These are phyloP conservation scores for Grapholita molesta DNA, from an alignment of 1,140 invertebrate genomes.

Conservation along the genomic window DNA sequence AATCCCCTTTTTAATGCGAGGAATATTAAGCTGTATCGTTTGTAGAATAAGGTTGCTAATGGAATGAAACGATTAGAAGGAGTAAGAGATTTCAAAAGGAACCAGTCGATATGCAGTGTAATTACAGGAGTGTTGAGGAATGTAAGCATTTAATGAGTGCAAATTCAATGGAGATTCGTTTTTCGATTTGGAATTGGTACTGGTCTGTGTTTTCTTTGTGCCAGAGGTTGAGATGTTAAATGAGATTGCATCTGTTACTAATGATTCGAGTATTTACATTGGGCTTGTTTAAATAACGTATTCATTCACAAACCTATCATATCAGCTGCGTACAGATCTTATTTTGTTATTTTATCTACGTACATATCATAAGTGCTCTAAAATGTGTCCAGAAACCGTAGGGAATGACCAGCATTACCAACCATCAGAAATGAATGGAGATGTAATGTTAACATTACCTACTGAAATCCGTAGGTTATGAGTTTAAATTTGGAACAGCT, in stretches of 20 bases:
- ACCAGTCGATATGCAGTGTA: not conserved
- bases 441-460: too few relatives aligned
- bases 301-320: too few relatives aligned
- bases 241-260: not conserved
- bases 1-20: not conserved
- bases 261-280: too few relatives aligned
- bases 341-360: too few relatives aligned
- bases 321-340: too few relatives aligned
- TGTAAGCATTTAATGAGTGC: constrained; percentile 3
- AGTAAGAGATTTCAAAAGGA: not conserved
- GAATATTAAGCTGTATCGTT: not conserved
- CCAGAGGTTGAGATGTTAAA: not conserved
- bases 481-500: too few relatives aligned
- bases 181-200: not conserved
- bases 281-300: too few relatives aligned
- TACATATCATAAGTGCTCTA: too few relatives aligned
- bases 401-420: too few relatives aligned
- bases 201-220: not conserved
- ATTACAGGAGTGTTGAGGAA: constrained; percentile 13
- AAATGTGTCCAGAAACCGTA: too few relatives aligned
- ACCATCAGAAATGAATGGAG: too few relatives aligned
- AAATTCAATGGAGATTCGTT: constrained; percentile 2
- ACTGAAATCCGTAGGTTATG: too few relatives aligned
- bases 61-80: not conserved
- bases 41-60: not conserved